Base-by-base conservation (phyloP, 2,888 invertebrate genomes). In the Pammene fasciana region DNA sequence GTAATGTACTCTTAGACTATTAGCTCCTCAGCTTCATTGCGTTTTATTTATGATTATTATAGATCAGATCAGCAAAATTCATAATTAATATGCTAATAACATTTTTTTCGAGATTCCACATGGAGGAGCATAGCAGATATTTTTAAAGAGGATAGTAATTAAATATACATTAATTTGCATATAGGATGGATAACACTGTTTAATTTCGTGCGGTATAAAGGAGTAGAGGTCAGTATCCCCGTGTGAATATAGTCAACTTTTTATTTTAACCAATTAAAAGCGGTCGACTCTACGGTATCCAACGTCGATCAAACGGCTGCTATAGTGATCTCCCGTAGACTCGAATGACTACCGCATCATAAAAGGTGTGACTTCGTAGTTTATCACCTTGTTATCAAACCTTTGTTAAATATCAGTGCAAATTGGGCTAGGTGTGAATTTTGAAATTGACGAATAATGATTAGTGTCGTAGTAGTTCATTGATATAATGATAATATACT, bases 161-260 rank as follows among this genome's bases (percentile, higher is more conserved):
- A 88, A 82, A 83, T 75, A 78, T 73, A 81, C 81, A 84, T 85
- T 82, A 84, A 87, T 90, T 88, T 87, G 82, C 82, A 87, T 88
- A 82, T 74, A 77, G 79, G 83, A 74, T 75, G 81, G 81, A 79
- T 75, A 78, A 77, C 83, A 81, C 77, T n/a, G 64, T 71, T 71
- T 38, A 65, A 81, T 76, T 81, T 83, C 79, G 81, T 82, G 82
- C 79, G 74, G 81, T 78, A 79, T 82, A 84, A 80, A 80, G 79
- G 76, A 76, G 61, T 76, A 70, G 79, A 78, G 89, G 85, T 89
- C 83, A 80, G 79, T 76, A 87, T 77, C 76, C 88, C 72, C 80
- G 83, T 88, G 88, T 78, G 89, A 89, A 84, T 75, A 68, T 34
- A 11, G 9, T 16, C 41, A n/a, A 34, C 48, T 56, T 43, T 68